Evolutionary conservation across 2,888 invertebrate species (phyloP).

Genomic region (Notocelia uddmanniana): DNA sequence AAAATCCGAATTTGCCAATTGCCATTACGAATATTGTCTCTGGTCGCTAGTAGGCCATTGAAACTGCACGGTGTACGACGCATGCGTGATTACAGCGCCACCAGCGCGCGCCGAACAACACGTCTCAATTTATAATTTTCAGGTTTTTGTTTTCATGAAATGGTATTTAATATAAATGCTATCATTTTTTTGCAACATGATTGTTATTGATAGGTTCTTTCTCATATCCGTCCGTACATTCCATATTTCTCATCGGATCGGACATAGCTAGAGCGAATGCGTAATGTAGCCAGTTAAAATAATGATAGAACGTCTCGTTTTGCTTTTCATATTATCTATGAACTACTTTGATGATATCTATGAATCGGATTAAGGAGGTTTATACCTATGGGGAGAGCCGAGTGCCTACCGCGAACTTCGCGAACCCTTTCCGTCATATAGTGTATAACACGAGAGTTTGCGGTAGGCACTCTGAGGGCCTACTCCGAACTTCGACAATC

Average conservation of each 20-base stretch:
- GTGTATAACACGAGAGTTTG: too few species aligned
- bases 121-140: background rate
- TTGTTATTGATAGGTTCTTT: background rate
- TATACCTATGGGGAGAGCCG: too few species aligned
- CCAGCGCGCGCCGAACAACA: conserved; percentile 34
- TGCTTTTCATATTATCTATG: too few species aligned
- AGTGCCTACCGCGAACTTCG: too few species aligned
- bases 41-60: conserved; percentile 56
- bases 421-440: too few species aligned
- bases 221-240: background rate
- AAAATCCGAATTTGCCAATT: conserved; percentile 70
- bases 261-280: background rate
- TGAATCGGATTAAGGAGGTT: too few species aligned
- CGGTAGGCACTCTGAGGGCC: too few species aligned
- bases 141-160: background rate
- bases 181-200: background rate
- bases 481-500: too few species aligned
- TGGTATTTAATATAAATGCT: background rate
- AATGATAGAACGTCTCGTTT: background rate
- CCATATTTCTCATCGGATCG: background rate
- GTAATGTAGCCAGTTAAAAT: background rate
- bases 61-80: conserved; percentile 54
- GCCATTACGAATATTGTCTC: conserved; percentile 73
- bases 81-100: conserved; percentile 70
- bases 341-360: too few species aligned